phyloP scores from a whole-genome alignment of 2,888 invertebrate genomes.

The Merodon equestris region DNA sequence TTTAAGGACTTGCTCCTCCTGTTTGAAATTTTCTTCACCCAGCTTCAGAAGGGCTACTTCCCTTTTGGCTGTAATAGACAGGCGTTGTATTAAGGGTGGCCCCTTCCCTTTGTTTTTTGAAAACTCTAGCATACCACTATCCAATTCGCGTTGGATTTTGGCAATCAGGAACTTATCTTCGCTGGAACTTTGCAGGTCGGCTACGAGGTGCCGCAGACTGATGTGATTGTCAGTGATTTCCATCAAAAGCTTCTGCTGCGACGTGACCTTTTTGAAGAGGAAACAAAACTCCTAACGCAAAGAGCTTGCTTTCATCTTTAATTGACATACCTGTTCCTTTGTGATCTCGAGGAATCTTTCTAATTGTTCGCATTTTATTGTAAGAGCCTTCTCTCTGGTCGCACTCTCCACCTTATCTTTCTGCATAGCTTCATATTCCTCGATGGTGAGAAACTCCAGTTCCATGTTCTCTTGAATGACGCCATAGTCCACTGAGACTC shows the following conservation, averaged over 20 bases:
- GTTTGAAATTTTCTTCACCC: constrained; percentile 72
- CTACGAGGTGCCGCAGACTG: constrained; percentile 76
- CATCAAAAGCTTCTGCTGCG: constrained; percentile 76
- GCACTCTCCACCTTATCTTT: constrained; percentile 68
- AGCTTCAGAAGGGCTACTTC: constrained; percentile 72
- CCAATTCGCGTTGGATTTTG: constrained; percentile 76
- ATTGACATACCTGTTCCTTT: constrained; percentile 72
- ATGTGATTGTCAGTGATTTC: constrained; percentile 78
- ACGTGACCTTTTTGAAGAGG: constrained; percentile 70
- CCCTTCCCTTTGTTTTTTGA: no score
- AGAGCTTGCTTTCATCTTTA: not conserved
- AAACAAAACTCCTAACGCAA: not conserved
- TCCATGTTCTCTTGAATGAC: constrained; percentile 75
- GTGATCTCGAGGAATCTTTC: constrained; percentile 75
- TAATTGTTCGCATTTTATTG: constrained; percentile 73
- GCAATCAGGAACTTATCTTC: constrained; percentile 76
- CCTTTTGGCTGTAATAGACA: constrained; percentile 71
- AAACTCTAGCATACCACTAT: constrained; percentile 73
- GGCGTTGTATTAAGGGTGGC: not conserved
- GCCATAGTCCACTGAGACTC: constrained; percentile 74
- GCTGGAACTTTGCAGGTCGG: constrained; percentile 77
- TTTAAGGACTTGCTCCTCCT: constrained; percentile 69
- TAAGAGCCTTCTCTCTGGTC: constrained; percentile 70
- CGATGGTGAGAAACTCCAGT: constrained; percentile 74
- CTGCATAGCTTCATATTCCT: constrained; percentile 74